These are phyloP conservation scores for Deilephila elpenor DNA, from an alignment of 2,888 invertebrate species.

Conservation along the genomic window DNA sequence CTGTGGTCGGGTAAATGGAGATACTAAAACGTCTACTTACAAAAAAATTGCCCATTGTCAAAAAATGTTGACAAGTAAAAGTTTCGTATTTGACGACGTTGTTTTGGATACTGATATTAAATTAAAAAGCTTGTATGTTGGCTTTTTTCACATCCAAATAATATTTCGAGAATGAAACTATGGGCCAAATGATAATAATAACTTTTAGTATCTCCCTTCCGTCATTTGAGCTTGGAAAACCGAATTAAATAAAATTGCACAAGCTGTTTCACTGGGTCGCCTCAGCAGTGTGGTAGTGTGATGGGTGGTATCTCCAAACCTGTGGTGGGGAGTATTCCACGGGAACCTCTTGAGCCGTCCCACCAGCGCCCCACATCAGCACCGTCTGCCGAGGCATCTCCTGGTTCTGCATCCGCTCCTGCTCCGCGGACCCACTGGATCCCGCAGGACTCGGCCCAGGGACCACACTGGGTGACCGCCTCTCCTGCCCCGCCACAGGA, in stretches of 20 bases:
- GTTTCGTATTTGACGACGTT: too few species aligned
- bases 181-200: too few species aligned
- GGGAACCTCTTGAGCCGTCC: constrained; percentile 74
- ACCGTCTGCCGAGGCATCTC: constrained; percentile 94
- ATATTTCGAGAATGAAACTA: too few species aligned
- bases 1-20: not conserved
- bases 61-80: too few species aligned
- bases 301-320: constrained; percentile 82
- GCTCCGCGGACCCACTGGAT: constrained; percentile 74
- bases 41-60: too few species aligned
- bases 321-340: constrained; percentile 80
- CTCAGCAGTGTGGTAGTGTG: constrained; percentile 82
- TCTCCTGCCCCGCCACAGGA: constrained; percentile 86
- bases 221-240: constrained; percentile 15
- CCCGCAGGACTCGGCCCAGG: constrained; percentile 79
- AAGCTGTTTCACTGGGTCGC: constrained; percentile 75
- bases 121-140: too few species aligned
- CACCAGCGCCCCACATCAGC: constrained; percentile 94
- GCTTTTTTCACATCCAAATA: too few species aligned
- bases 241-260: constrained; percentile 53
- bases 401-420: constrained; percentile 71
- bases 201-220: not conserved
- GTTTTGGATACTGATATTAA: too few species aligned
- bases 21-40: too few species aligned
- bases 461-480: constrained; percentile 86